Evolutionary conservation across 2,797 vertebrate species (phyloP), one percentile per base, ranked within the genome.

Genomic region (Carduelis carduelis): DNA sequence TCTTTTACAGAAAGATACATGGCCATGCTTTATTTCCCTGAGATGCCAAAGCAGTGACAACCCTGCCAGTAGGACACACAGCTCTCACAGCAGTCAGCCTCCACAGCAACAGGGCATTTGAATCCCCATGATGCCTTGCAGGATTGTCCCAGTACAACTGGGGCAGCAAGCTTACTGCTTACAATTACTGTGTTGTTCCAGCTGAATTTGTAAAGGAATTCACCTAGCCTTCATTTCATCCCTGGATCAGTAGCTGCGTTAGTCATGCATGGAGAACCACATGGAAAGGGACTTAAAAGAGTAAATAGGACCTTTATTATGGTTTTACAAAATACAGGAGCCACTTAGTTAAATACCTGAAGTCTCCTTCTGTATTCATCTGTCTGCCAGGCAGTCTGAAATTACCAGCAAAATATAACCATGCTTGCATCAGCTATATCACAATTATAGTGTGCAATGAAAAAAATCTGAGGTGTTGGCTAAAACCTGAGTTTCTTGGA

Each of bases 371-470:
- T 97, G 98, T 93, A 97, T 95, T 93, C 97, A 96, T 93, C 97
- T 98, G 98, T 98, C 97, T 97, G 96, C 98, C 98, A 98, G 98
- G 98, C 81, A 97, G 98, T 97, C 98, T 99, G 98, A 98, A 98
- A 96, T 96, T 97, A 97, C 80, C 96, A 97, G 94, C 89, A 96
- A 96, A 97, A 97, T 95, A 93, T 19, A 83, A 86, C 71, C 66
- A 70, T 20, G 20, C 88, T 95, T 95, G 64, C 68, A 80, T 87
- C 80, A 89, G 20, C 80, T 70, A 6, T 34, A 78, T 39, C 46
- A 90, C 32, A 90, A 27, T 66, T 32, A 70, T 1, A 72, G 21
- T 41, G 70, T 87, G 27, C 56, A 92, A 81, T n/a, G 34, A 60
- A 80, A 75, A 78, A 43, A 52, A 59, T 32, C 16, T 56, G 72